These are phyloP conservation scores for Pelecanus crispus DNA, from an alignment of 2,113 vertebrate genomes.

Conservation along the genomic window DNA sequence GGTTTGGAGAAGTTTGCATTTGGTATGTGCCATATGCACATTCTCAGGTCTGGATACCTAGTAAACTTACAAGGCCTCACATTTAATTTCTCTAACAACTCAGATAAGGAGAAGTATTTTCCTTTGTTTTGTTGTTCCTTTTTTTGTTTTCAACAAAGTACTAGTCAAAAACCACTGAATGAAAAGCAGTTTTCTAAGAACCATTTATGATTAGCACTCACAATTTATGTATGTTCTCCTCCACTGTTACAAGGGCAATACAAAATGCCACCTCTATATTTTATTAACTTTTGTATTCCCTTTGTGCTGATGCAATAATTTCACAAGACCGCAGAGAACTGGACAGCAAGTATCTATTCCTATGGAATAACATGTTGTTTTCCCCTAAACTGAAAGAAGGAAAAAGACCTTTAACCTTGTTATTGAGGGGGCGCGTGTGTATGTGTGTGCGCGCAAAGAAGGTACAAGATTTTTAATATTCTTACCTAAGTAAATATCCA, in stretches of 20 bases:
- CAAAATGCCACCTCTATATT: not conserved
- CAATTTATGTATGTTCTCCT: not conserved
- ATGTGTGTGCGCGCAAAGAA: rapidly evolving
- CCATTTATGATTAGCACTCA: not conserved
- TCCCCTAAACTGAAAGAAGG: not conserved
- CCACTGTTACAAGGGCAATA: not conserved
- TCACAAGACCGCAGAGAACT: not conserved
- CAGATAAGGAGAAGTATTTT: not conserved
- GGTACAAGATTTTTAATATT: not conserved
- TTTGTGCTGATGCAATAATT: not conserved
- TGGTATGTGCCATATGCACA: not conserved
- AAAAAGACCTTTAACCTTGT: not conserved
- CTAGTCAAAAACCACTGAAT: not conserved
- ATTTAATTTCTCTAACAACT: not conserved
- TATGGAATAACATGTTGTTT: rapidly evolving
- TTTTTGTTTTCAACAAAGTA: not conserved
- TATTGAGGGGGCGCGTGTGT: not conserved
- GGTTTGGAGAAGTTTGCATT: not conserved
- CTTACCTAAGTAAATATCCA: not conserved
- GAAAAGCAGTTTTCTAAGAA: not conserved
- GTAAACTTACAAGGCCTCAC: not conserved
- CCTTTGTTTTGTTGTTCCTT: not conserved
- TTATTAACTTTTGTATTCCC: not conserved
- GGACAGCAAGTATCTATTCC: not conserved
- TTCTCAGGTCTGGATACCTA: not conserved